Conservation (phyloP, 2,113 vertebrate genomes). For the Antigone vipio region DNA sequence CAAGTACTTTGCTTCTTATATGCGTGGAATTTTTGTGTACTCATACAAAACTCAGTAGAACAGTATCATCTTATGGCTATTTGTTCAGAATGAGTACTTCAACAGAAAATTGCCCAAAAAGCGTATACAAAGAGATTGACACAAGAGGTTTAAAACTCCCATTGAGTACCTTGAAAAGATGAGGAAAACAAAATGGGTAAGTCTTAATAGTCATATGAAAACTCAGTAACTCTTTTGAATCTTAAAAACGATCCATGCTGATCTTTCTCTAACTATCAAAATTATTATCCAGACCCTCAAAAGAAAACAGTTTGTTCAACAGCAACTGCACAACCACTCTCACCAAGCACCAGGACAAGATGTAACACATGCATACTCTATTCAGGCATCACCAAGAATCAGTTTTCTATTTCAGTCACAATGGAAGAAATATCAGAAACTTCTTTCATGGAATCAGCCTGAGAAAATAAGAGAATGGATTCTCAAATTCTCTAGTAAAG, state of each 20-base stretch:
- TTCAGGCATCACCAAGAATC: background rate
- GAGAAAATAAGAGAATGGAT: background rate
- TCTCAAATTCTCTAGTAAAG: background rate
- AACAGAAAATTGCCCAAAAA: background rate
- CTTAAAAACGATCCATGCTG: background rate
- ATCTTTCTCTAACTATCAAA: background rate
- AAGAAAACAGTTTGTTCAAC: background rate
- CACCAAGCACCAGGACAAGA: background rate
- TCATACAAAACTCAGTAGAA: background rate
- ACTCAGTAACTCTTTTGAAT: background rate
- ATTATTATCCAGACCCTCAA: background rate
- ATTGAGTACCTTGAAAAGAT: background rate
- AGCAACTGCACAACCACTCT: background rate
- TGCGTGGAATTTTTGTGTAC: background rate
- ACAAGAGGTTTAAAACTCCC: background rate
- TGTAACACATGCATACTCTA: accelerated
- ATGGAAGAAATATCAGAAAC: background rate
- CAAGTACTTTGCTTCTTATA: background rate
- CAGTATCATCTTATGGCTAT: background rate
- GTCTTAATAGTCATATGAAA: background rate
- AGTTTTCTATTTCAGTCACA: background rate
- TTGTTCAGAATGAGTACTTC: background rate
- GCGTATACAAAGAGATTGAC: background rate
- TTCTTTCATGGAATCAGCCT: background rate
- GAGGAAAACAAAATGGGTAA: background rate